Base-by-base conservation (phyloP, 2,113 vertebrate genomes). In the Toxotes jaculatrix region DNA sequence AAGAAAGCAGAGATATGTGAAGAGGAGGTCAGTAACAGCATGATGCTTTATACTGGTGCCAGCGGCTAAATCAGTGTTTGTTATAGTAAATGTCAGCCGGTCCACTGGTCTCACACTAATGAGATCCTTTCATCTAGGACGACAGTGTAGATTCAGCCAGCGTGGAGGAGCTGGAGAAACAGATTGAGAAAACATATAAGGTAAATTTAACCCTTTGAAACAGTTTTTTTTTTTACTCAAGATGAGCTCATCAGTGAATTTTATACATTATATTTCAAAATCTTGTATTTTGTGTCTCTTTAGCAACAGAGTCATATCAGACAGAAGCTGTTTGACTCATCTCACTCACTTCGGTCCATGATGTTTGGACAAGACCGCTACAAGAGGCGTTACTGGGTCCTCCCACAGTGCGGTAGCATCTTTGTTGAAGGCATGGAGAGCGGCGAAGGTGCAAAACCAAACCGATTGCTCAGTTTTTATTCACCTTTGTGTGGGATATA, bases 291-390 rank as follows among this genome's bases (percentile, higher is more conserved):
- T 78, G n/a, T 82, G 40, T 84, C 55, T 84, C 51, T 84, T 88
- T 86, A 99, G 98, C 97, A 98, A 95, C 97, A 98, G 76, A 96
- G 94, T 93, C 97, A 97, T 82, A 96, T 98, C 86, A 94, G 97
- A 73, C 96, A 95, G 87, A 98, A 99, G 85, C 90, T 99, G 32
- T 97, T 98, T 80, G 97, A 98, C 62, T 96, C 96, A 0, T 98
- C 98, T 0, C 96, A 97, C 80, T 96, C 92, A 5, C 92, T 98
- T 68, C 97, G 97, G 63, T 98, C 97, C 0, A 96, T 97, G 96
- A 96, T 97, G 96, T 96, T 98, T 23, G 98, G 98, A 16, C 97
- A 99, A 79, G 98, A 99, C 88, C 97, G 98, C 32, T 99, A 97
- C 86, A 95, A 95, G 86, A 96, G 98, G 12, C 94, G 96, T 3